Evolutionary conservation across 2,888 invertebrate genomes (phyloP).

Genomic region (Lamellibrachia satsuma): DNA sequence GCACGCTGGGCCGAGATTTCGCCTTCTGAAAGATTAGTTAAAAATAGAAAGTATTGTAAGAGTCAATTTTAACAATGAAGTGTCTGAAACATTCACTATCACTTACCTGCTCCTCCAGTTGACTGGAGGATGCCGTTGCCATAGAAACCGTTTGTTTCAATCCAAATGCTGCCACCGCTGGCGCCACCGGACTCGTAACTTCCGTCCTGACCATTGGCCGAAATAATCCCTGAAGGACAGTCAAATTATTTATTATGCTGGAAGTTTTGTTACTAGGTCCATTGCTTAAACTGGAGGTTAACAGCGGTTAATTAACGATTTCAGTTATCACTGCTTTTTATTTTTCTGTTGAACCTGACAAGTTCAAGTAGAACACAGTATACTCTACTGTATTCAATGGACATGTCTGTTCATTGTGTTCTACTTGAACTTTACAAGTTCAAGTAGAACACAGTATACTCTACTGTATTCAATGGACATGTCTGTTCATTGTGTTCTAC

Average conservation of each 20-base stretch:
- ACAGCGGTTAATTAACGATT: too few species aligned
- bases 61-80: not conserved
- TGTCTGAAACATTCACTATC: not conserved
- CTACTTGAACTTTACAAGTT: too few species aligned
- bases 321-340: too few species aligned
- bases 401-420: too few species aligned
- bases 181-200: slow-evolving; percentile 47
- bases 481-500: too few species aligned
- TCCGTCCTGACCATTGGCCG: slow-evolving; percentile 44
- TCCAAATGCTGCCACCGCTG: slow-evolving; percentile 50
- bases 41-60: not conserved
- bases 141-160: slow-evolving; percentile 42
- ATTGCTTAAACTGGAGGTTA: too few species aligned
- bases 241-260: not conserved
- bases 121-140: slow-evolving; percentile 47
- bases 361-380: too few species aligned
- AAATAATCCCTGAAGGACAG: slow-evolving; percentile 44
- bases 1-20: too few species aligned
- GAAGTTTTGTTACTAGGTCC: not conserved
- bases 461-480: too few species aligned
- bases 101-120: slow-evolving; percentile 49
- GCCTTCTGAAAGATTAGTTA: not conserved
- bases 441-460: too few species aligned
- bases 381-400: too few species aligned
- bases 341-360: too few species aligned